Evolutionary conservation across 2,113 vertebrate genomes (phyloP).

Genomic region (Rhipidura dahli): DNA sequence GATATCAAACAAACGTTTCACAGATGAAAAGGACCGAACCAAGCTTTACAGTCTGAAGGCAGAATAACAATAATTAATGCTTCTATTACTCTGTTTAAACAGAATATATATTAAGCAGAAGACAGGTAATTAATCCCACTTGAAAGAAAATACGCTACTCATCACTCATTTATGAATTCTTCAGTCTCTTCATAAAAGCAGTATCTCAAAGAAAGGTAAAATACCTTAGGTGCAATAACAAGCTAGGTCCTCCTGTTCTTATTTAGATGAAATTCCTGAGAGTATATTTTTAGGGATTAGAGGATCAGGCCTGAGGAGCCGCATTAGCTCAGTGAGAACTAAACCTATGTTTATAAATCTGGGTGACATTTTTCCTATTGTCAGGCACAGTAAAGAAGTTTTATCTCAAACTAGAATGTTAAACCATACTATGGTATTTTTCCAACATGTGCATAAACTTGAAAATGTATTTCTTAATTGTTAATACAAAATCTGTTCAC

Average conservation of each 20-base stretch:
- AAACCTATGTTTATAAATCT: not conserved
- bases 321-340: not conserved
- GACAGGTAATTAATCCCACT: constrained; percentile 60
- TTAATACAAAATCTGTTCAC: not conserved
- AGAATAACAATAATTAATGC: constrained; percentile 60
- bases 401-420: not conserved
- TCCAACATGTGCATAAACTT: not conserved
- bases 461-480: not conserved
- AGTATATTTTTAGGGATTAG: not conserved
- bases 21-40: constrained; percentile 1
- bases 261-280: not conserved
- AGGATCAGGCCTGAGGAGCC: not conserved
- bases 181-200: not conserved
- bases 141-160: not conserved
- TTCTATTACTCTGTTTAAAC: constrained; percentile 44
- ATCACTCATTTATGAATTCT: constrained; percentile 48
- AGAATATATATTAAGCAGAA: constrained; percentile 43
- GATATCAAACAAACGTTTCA: constrained; percentile 8
- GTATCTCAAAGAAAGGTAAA: constrained; percentile 6
- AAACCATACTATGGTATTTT: not conserved
- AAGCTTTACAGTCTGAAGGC: not conserved
- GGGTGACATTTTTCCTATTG: not conserved
- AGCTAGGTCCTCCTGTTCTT: not conserved
- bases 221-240: not conserved
- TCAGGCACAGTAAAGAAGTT: not conserved